Percentiles rank a stretch among this genome's conserved stretches.
phyloP scores from a whole-genome alignment of 1,140 invertebrate species.

The Drosophila dunni region DNA sequence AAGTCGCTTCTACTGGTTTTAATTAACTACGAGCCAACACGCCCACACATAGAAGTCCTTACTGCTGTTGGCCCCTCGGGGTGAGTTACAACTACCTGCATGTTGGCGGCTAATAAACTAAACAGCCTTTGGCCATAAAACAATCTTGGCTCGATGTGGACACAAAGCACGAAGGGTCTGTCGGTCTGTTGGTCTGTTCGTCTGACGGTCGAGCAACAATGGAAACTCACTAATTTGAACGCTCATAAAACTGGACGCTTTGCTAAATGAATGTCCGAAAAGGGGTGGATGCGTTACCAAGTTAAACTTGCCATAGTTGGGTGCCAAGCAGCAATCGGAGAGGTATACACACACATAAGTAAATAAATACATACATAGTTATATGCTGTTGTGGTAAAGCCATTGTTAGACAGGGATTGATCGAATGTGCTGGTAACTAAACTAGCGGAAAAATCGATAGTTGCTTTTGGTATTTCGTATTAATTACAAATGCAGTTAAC shows the following conservation, averaged over 20 bases:
- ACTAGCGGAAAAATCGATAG: slow-evolving; percentile 29
- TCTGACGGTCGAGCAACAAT: slow-evolving; percentile 9
- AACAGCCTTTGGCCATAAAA: slow-evolving; percentile 65
- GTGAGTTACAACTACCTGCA: slow-evolving; percentile 50
- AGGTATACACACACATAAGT: slow-evolving; percentile 6
- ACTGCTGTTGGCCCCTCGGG: neutral
- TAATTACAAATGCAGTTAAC: slow-evolving; percentile 8
- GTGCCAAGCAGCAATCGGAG: neutral
- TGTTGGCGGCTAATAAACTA: slow-evolving; percentile 69
- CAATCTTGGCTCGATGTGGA: slow-evolving; percentile 59
- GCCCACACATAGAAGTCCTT: slow-evolving; percentile 20
- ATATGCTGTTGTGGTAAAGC: neutral
- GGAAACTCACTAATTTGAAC: slow-evolving; percentile 57
- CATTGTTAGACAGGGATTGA: neutral
- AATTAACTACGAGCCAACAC: slow-evolving; percentile 51
- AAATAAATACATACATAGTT: neutral
- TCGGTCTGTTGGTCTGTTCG: no score
- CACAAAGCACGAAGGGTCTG: slow-evolving; percentile 35
- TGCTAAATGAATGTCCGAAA: slow-evolving; percentile 3
- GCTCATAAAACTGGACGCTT: slow-evolving; percentile 52
- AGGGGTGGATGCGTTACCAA: neutral
- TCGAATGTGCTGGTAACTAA: slow-evolving; percentile 3
- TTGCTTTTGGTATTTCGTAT: slow-evolving; percentile 1
- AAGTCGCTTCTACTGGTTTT: slow-evolving; percentile 21
- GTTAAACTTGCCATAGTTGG: slow-evolving; percentile 15